Evolutionary conservation across 2,888 invertebrate species (phyloP), one percentile per base, ranked within the genome.

Genomic region (Tetanocera ferruginea): DNA sequence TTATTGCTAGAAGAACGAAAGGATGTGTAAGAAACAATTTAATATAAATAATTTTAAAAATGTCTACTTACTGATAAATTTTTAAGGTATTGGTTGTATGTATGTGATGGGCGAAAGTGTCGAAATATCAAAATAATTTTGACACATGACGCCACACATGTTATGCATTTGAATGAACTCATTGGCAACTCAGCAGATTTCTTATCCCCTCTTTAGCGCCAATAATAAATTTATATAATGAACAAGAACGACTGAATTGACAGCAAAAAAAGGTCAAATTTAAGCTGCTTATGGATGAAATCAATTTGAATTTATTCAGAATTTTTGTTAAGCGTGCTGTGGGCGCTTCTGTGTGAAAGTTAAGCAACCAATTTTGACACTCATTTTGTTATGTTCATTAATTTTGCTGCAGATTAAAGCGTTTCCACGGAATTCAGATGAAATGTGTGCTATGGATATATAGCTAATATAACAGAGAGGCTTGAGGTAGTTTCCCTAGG

Each of bases 111-210:
- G 2, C 3, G 23, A 57, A 57, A 25, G 25, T 25, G 55, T 55
- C 23, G 57, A 57, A 19, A 9, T 37, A 37, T 37, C 19, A 57
- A 57, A n/a, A 60, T n/a, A 1, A 60, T 60, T 66, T 19, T 5
- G 9, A 6, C 37, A 66, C 34, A 34, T 23, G 37, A 43, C 11
- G n/a, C 23, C 67, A 67, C 37, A 67, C 37, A 52, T 55, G 70
- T 71, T 71, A 55, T 28, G 70, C 52, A 51, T 71, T 25, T 71
- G 52, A 71, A 71, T 71, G 70, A 71, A 31, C 28, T 55, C 52
- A 71, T 71, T 9, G 55, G 1, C 25, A 28, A 3, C 19, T 60
- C 5, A 28, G 1, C 60, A 60, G 60, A 60, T 43, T 43, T 25
- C 11, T 19, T 11, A 25, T 28, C 11, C 57, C 57, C 5, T 52